Percentiles rank a stretch among this genome's conserved stretches.
Conservation (phyloP, 2,113 vertebrate species). For the Lagopus leucura region DNA sequence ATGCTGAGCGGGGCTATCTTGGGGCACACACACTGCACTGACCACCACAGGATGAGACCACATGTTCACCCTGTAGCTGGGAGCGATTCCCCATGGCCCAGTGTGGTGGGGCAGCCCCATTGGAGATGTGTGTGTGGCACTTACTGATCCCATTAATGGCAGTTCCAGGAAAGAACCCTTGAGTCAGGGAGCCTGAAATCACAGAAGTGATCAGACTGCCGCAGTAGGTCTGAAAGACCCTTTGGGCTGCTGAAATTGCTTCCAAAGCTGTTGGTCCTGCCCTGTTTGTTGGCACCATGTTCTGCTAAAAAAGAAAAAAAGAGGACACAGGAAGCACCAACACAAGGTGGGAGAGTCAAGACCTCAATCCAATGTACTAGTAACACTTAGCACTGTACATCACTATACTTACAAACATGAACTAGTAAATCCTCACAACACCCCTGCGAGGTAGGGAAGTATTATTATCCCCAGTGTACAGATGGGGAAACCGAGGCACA, state of each 20-base stretch:
- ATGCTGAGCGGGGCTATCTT: background rate
- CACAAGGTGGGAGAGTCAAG: slow-evolving; percentile 41
- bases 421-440: slow-evolving; percentile 73
- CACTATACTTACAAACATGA: slow-evolving; percentile 66
- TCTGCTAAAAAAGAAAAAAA: slow-evolving; percentile 19
- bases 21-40: background rate
- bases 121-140: background rate
- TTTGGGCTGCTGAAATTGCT: background rate
- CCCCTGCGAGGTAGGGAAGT: slow-evolving; percentile 71
- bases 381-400: slow-evolving; percentile 68
- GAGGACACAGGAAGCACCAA: slow-evolving; percentile 49
- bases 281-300: background rate
- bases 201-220: background rate
- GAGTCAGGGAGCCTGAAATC: background rate
- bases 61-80: background rate
- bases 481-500: slow-evolving; percentile 60
- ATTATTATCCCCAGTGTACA: slow-evolving; percentile 30
- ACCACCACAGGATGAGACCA: background rate
- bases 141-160: background rate
- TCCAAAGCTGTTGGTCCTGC: background rate
- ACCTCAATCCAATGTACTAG: slow-evolving; percentile 61
- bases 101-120: background rate
- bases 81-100: background rate
- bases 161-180: background rate
- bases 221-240: background rate